Base-by-base conservation (phyloP, 2,797 vertebrate species). In the Coccyzus lansbergi region DNA sequence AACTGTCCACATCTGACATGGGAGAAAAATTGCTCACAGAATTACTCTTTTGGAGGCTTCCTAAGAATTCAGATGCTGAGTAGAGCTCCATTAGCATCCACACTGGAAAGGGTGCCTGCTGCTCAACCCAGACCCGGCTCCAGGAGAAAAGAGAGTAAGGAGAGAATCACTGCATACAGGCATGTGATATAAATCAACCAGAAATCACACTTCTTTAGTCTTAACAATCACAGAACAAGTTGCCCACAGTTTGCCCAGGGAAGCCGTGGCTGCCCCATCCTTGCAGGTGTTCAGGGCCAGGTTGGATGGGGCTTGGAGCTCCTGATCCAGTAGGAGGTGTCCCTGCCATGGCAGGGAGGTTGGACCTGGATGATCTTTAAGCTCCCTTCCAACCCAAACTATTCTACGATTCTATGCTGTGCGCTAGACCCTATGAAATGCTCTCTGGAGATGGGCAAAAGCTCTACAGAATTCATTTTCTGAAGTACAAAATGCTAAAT, bases 401-500 rank as follows among this genome's bases (percentile, higher is more conserved):
- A 38, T 38, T 38, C 38, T 38, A 38, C 12, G 12, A 38, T 38
- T 38, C 38, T n/a, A 7, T 2, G 58, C n/a, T 20, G 52, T 3
- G 63, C 58, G 22, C 36, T 2, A 3, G 15, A 6, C 1, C 17
- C 0, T 1, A 9, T 76, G 8, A 48, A 76, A 79, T 21, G 21
- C 4, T 10, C 24, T 11, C 20, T 2, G 8, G 18, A 5, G 60
- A 15, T 0, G 7, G 44, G 12, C 53, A 33, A 51, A n/a, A 38
- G 3, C 25, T 40, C 28, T 12, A 2, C 28, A 58, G 7, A 69
- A 72, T 2, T 0, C 0, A 3, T 33, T 69, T 58, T 18, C 38
- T 42, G 3, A 44, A 53, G 18, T 16, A n/a, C 52, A 38, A 51
- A 4, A 9, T 10, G 12, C 9, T 3, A 9, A 56, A 20, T 1